Evolutionary conservation across 2,797 vertebrate genomes (phyloP).

Genomic region (Chelon auratus): DNA sequence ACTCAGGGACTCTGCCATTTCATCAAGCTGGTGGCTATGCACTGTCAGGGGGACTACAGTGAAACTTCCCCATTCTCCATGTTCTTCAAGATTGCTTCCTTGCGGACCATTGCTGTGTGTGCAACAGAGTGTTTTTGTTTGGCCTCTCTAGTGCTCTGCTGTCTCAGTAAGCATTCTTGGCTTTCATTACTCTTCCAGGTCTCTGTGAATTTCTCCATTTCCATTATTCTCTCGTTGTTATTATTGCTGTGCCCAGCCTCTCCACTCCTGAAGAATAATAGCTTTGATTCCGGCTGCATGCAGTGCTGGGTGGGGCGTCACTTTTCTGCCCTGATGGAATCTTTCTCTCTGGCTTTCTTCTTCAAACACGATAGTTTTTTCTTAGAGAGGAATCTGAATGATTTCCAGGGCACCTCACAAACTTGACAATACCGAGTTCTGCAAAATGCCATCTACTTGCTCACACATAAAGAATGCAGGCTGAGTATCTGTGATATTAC

Average conservation of each 20-base stretch:
- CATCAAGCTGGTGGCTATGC: constrained; percentile 62
- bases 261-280: constrained; percentile 55
- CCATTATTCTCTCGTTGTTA: constrained; percentile 60
- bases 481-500: neutral
- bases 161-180: constrained; percentile 58
- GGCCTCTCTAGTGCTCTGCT: constrained; percentile 32
- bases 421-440: constrained; percentile 24
- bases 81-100: constrained; percentile 66
- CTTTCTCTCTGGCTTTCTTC: constrained; percentile 21
- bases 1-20: constrained; percentile 65
- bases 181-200: constrained; percentile 60
- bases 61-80: constrained; percentile 43
- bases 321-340: constrained; percentile 38
- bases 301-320: constrained; percentile 28
- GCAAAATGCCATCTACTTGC: neutral
- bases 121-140: constrained; percentile 40
- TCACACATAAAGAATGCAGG: neutral
- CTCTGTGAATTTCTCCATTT: constrained; percentile 64
- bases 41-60: constrained; percentile 64
- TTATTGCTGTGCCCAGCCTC: constrained; percentile 58
- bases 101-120: constrained; percentile 17
- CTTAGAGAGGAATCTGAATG: constrained; percentile 29
- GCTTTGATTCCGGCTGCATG: constrained; percentile 47
- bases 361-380: constrained; percentile 32
- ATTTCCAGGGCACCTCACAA: constrained; percentile 33